A percentile compares a stretch with the other conserved stretches of the same genome.
phyloP scores from a whole-genome alignment of 2,113 vertebrate genomes.

The Myrmecobius fasciatus region DNA sequence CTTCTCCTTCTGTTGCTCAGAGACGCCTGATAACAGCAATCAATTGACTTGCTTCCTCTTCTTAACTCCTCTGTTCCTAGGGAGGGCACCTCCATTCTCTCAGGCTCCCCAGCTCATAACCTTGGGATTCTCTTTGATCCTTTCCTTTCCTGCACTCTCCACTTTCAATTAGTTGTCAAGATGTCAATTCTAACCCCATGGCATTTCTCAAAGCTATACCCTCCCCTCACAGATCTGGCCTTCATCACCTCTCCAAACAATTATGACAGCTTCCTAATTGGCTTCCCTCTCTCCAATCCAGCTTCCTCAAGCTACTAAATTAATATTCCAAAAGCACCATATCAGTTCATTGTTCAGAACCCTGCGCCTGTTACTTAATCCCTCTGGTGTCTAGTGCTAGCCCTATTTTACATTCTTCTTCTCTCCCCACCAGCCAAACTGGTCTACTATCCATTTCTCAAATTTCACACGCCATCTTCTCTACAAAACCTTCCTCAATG shows the following conservation, averaged over 20 bases:
- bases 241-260: not conserved
- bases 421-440: not conserved
- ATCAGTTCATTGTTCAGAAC: not conserved
- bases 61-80: not conserved
- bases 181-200: not conserved
- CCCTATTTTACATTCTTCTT: not conserved
- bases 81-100: not conserved
- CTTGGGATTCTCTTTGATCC: not conserved
- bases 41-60: not conserved
- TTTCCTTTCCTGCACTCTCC: not conserved
- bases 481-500: not conserved
- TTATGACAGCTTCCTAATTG: not conserved
- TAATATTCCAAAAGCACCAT: not conserved
- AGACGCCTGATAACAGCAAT: not conserved
- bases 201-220: not conserved
- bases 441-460: not conserved
- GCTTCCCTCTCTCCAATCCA: not conserved
- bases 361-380: not conserved
- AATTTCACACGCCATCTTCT: not conserved
- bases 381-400: not conserved
- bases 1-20: not conserved
- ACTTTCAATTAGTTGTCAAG: not conserved
- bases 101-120: not conserved
- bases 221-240: not conserved
- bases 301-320: not conserved